Percentiles rank a stretch among this genome's conserved stretches.
These are phyloP conservation scores for Thyatira batis DNA, from an alignment of 2,888 invertebrate genomes.

Conservation along the genomic window DNA sequence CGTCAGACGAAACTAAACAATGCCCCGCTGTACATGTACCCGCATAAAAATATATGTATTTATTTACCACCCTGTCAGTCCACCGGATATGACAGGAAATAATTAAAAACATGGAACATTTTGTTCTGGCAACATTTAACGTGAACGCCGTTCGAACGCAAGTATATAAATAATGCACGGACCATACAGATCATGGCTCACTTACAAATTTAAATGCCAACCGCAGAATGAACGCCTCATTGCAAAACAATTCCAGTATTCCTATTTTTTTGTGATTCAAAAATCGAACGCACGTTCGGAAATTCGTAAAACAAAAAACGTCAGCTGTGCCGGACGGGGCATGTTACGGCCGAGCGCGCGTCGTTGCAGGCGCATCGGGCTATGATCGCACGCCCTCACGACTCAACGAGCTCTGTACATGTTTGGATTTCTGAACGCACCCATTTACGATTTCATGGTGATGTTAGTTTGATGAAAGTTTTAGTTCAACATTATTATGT, in stretches of 20 bases:
- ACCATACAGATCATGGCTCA: background rate
- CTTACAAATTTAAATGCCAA: background rate
- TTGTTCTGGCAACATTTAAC: background rate
- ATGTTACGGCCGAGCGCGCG: conserved; percentile 50
- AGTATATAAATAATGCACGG: background rate
- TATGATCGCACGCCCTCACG: conserved; percentile 33
- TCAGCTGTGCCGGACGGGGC: conserved; percentile 42
- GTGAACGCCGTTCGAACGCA: background rate
- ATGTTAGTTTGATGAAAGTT: background rate
- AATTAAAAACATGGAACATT: background rate
- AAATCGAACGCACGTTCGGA: conserved; percentile 28
- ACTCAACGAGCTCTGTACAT: conserved; percentile 5
- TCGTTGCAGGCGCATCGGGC: conserved; percentile 48
- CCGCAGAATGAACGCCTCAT: background rate
- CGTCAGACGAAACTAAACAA: conserved; percentile 34
- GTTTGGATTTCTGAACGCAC: conserved; percentile 7
- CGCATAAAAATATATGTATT: conserved; percentile 55
- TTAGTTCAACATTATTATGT: background rate
- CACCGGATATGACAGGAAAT: conserved; percentile 18
- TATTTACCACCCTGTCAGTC: conserved; percentile 34
- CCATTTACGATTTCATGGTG: background rate
- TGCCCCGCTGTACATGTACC: conserved; percentile 45
- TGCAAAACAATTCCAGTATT: background rate
- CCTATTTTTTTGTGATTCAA: conserved; percentile 24
- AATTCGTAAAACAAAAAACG: conserved; percentile 25